phyloP scores from a whole-genome alignment of 2,113 vertebrate species.

The Cettia cetti region DNA sequence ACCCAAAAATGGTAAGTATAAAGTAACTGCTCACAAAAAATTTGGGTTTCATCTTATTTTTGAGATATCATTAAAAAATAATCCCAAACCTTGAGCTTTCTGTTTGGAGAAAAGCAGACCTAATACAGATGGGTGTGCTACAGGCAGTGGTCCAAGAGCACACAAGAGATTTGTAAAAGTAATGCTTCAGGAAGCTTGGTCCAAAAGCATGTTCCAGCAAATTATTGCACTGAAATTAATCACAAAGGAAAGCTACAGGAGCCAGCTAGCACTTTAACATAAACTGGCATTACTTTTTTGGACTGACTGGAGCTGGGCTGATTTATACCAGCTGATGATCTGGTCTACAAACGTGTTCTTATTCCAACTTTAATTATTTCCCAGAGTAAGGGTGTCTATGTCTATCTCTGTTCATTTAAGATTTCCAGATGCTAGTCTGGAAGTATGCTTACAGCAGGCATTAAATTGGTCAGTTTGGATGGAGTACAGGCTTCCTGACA shows the following conservation, averaged over 20 bases:
- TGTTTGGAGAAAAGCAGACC: conserved; percentile 23
- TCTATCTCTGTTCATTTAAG: conserved; percentile 45
- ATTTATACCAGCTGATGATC: conserved; percentile 57
- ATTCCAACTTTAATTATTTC: conserved; percentile 44
- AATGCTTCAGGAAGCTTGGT: conserved; percentile 9
- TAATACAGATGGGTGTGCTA: conserved; percentile 37
- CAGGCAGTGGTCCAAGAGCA: conserved; percentile 18
- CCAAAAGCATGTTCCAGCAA: conserved; percentile 54
- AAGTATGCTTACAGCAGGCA: background rate
- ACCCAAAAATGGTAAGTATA: background rate
- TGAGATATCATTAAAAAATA: background rate
- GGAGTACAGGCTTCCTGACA: conserved; percentile 3
- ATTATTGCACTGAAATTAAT: conserved; percentile 48
- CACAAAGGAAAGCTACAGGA: conserved; percentile 43
- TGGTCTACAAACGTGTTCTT: conserved; percentile 19
- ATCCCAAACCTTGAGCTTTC: background rate
- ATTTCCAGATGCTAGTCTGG: conserved; percentile 57
- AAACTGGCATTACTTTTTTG: conserved; percentile 47
- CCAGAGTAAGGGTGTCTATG: conserved; percentile 29
- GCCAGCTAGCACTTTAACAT: conserved; percentile 34
- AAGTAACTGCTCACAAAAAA: background rate
- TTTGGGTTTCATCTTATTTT: background rate
- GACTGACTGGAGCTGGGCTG: conserved; percentile 9
- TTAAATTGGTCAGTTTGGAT: conserved; percentile 38
- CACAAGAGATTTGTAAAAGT: conserved; percentile 48